Percentiles rank a stretch among this genome's conserved stretches.
phyloP scores from a whole-genome alignment of 2,113 vertebrate genomes.

The Nothobranchius kuhntae region DNA sequence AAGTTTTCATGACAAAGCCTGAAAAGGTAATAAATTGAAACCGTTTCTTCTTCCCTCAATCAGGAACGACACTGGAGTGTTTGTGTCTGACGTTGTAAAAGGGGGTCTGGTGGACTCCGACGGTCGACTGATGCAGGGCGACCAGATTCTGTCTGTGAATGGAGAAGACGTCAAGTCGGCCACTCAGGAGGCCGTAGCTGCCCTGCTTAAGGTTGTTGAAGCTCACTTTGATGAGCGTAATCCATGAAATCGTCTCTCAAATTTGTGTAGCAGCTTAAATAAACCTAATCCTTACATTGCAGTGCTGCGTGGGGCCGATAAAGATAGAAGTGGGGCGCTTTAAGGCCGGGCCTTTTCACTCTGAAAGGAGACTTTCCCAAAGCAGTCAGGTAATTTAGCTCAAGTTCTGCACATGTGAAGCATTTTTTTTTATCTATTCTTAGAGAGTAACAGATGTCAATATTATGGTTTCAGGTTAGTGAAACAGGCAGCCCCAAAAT shows the following conservation, averaged over 20 bases:
- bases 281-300: conserved; percentile 15
- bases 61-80: conserved; percentile 94
- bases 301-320: conserved; percentile 92
- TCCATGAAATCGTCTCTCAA: not conserved
- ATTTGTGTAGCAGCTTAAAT: not conserved
- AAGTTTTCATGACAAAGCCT: not conserved
- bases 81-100: conserved; percentile 96
- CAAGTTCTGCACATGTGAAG: not conserved
- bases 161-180: conserved; percentile 89
- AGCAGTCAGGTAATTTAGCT: conserved; percentile 86
- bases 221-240: rapidly evolving
- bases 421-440: not conserved
- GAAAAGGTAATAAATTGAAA: not conserved
- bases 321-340: conserved; percentile 91
- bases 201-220: conserved; percentile 87
- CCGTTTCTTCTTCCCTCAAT: not conserved
- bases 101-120: conserved; percentile 90
- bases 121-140: conserved; percentile 90
- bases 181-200: conserved; percentile 93
- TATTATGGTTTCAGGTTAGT: conserved; percentile 79
- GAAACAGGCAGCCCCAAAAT: conserved; percentile 79
- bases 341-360: conserved; percentile 91
- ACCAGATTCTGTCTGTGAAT: conserved; percentile 94
- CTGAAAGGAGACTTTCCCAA: conserved; percentile 89
- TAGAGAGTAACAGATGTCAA: not conserved